Evolutionary conservation across 2,113 vertebrate species (phyloP), one percentile per base, ranked within the genome.

Genomic region (Panurus biarmicus): DNA sequence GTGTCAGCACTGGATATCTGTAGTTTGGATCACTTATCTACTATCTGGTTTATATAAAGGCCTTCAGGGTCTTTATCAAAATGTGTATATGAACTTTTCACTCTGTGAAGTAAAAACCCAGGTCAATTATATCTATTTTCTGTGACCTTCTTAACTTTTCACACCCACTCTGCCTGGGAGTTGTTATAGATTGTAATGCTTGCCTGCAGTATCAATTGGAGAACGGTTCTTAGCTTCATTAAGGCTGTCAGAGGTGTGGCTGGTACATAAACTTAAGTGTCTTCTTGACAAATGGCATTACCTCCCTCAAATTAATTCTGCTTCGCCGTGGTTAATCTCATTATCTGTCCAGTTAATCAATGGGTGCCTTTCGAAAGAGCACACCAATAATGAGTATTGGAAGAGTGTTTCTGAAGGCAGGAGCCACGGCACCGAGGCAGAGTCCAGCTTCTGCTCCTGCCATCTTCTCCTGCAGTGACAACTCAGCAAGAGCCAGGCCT

Each of bases 11-110:
- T 93, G 80, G 80, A 57, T 96, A 96, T 93, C 94, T 95, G 85
- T 60, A 29, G 74, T 94, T 92, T 78, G 93, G 66, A 89, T 96
- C 90, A 61, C 80, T 95, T 95, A 97, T 92, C 92, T 93, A 16
- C 48, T 96, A 67, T 96, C 85, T 94, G 82, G 71, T 96, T 95
- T 92, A 56, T 85, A 84, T 61, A 60, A 75, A 91, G 77, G 60
- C 80, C 77, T 91, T 78, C 56, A 42, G 81, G 89, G 91, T 71
- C 77, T 93, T 88, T 91, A 93, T 95, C 56, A 96, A 85, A 93
- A 89, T 91, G 79, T 85, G 61, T 73, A 48, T 82, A 44, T 97
- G 97, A 98, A 98, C 97, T 98, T 97, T 98, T 98, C 96, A 97
- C 83, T 88, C 54, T 87, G 15, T 92, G 80, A 92, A 97, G 96